A percentile compares a stretch with the other conserved stretches of the same genome.
These are phyloP conservation scores for Petrolisthes cinctipes DNA, from an alignment of 2,888 invertebrate genomes.

Conservation along the genomic window DNA sequence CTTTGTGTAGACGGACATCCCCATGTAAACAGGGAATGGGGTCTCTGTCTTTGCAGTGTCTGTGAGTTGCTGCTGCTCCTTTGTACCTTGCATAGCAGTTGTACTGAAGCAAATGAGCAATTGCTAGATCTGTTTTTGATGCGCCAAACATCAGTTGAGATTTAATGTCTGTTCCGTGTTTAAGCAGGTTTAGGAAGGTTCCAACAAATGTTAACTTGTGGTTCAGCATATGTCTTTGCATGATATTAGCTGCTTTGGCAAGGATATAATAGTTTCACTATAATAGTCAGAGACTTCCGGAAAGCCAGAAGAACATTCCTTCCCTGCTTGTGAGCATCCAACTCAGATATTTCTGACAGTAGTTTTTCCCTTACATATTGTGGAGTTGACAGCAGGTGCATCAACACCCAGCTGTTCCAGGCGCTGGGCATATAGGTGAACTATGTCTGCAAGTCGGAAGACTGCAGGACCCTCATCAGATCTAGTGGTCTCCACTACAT, in stretches of 20 bases:
- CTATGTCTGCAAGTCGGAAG: no score
- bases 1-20: constrained; percentile 23
- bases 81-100: constrained; percentile 19
- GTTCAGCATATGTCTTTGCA: constrained; percentile 9
- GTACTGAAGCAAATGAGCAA: constrained; percentile 27
- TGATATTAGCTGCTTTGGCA: not conserved
- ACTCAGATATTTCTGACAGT: no score
- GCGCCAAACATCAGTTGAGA: constrained; percentile 20
- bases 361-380: no score
- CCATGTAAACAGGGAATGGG: constrained; percentile 28
- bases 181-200: constrained; percentile 1
- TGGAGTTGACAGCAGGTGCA: not conserved
- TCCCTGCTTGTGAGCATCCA: no score
- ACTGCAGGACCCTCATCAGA: no score
- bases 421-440: not conserved
- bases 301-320: no score
- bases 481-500: no score
- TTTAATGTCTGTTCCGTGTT: constrained; percentile 16
- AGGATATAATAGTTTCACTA: no score
- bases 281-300: no score
- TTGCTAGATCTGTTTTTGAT: constrained; percentile 17
- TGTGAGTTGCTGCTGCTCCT: not conserved
- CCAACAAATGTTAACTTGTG: not conserved
- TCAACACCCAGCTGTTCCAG: not conserved
- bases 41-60: constrained; percentile 16